Conservation (phyloP, 2,888 invertebrate species). For the Leistus spinibarbis region DNA sequence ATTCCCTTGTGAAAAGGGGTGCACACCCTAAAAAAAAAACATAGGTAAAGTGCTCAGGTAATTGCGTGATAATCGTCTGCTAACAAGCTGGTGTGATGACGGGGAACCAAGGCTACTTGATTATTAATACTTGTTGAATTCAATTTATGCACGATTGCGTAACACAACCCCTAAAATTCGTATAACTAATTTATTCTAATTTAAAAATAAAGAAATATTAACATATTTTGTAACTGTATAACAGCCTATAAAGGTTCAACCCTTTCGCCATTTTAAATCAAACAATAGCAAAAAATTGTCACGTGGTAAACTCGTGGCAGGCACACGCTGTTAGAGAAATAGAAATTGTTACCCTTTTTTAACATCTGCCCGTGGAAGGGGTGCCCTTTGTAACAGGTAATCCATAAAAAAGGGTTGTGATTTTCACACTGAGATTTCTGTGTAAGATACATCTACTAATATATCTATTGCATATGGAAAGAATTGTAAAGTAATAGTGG, state of each 20-base stretch:
- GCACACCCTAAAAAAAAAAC: constrained; percentile 14
- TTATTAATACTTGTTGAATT: constrained; percentile 18
- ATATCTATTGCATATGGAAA: neutral
- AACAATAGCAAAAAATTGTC: neutral
- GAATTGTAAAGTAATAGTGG: constrained; percentile 5
- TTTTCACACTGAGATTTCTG: constrained; percentile 18
- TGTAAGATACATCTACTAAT: neutral
- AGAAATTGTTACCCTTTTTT: constrained; percentile 18
- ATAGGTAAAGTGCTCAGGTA: constrained; percentile 5
- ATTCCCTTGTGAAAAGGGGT: constrained; percentile 6
- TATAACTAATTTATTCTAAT: too few relatives aligned
- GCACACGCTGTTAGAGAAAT: neutral
- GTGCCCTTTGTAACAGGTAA: constrained; percentile 20
- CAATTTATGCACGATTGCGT: constrained; percentile 18
- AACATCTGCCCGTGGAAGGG: constrained; percentile 25
- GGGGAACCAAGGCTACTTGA: neutral
- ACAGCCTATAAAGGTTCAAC: neutral
- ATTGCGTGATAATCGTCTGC: neutral
- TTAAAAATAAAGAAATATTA: neutral
- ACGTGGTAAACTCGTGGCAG: neutral
- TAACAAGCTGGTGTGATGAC: neutral
- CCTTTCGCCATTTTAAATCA: neutral
- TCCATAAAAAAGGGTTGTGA: constrained; percentile 25
- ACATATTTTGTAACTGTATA: neutral
- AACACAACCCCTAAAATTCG: too few relatives aligned